A percentile compares a stretch with the other conserved stretches of the same genome.
phyloP scores from a whole-genome alignment of 2,797 vertebrate genomes.

The Onychomys torridus region DNA sequence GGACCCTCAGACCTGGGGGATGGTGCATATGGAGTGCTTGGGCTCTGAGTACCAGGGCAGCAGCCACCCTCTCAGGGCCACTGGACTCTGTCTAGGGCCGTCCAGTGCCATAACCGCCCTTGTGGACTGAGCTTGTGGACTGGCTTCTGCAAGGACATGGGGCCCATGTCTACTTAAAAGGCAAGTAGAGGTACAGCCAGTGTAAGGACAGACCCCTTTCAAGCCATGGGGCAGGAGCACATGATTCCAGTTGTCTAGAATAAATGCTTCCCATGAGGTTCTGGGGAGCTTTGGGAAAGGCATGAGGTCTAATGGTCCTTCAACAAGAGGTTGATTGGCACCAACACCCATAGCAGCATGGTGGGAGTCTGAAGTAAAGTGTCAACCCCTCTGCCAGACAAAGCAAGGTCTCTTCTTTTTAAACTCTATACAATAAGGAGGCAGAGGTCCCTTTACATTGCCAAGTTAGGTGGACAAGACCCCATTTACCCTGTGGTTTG shows the following conservation, averaged over 20 bases:
- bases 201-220: not conserved
- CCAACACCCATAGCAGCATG: not conserved
- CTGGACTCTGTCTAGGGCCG: not conserved
- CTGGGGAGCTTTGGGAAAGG: not conserved
- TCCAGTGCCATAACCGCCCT: not conserved
- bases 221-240: not conserved
- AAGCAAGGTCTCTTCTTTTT: not conserved
- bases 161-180: not conserved
- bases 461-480: not conserved
- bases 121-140: not conserved
- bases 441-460: not conserved
- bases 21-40: not conserved
- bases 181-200: not conserved
- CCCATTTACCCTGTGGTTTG: not conserved
- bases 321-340: not conserved
- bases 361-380: not conserved
- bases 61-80: accelerated
- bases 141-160: accelerated
- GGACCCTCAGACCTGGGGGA: not conserved
- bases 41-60: not conserved
- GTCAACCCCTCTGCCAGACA: not conserved
- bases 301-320: too few relatives aligned
- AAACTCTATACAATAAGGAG: not conserved
- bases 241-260: not conserved
- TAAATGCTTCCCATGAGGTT: not conserved